A percentile compares a stretch with the other conserved stretches of the same genome.
Evolutionary conservation across 1,140 invertebrate genomes (phyloP).

Genomic region (Cyclargus thomasi): DNA sequence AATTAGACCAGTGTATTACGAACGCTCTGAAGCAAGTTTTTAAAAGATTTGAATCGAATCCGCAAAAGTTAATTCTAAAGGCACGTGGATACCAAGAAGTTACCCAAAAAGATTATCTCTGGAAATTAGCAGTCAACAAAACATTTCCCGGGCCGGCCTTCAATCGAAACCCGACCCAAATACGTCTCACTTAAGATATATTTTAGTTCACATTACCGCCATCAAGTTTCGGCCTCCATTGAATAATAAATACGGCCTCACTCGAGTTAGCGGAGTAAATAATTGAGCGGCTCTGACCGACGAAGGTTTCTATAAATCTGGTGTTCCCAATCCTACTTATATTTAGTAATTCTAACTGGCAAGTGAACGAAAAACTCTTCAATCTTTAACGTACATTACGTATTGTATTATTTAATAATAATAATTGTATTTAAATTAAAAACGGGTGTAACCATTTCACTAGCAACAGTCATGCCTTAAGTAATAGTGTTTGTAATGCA

Average conservation of each 20-base stretch:
- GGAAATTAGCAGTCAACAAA: not conserved
- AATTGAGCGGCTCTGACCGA: not conserved
- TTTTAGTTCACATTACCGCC: not conserved
- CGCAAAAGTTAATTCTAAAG: not conserved
- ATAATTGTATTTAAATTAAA: too few relatives aligned
- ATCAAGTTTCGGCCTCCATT: not conserved
- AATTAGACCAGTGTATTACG: not conserved
- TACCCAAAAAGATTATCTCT: not conserved
- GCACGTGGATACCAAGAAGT: not conserved
- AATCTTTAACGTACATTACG: too few relatives aligned
- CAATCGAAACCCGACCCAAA: not conserved
- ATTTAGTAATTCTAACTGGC: not conserved
- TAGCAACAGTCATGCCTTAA: too few relatives aligned
- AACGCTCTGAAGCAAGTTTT: not conserved
- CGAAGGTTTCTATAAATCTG: not conserved
- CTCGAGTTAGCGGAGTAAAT: not conserved
- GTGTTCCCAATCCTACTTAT: not conserved
- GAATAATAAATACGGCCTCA: conserved; percentile 1
- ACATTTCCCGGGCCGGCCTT: not conserved
- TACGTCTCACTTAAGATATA: not conserved
- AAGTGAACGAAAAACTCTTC: too few relatives aligned
- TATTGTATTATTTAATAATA: too few relatives aligned
- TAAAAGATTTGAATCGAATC: not conserved
- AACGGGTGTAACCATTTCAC: too few relatives aligned
- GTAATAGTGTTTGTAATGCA: too few relatives aligned